Evolutionary conservation across 2,797 vertebrate genomes (phyloP).

Genomic region (Urocyon cinereoargenteus): DNA sequence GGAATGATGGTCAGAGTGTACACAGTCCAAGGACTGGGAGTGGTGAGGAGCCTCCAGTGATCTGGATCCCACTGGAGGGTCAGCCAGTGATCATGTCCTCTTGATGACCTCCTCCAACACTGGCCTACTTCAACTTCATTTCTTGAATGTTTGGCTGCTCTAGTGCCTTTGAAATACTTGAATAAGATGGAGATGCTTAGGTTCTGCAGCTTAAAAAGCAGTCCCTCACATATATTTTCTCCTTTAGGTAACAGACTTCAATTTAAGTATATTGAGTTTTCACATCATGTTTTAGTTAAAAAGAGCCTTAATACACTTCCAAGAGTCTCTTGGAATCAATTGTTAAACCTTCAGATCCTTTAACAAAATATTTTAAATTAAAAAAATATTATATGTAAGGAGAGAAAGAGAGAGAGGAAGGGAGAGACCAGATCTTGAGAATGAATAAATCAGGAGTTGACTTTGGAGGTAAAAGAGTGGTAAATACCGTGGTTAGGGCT

Average conservation of each 20-base stretch:
- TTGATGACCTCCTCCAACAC: background rate
- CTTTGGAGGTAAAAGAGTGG: background rate
- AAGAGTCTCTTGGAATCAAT: background rate
- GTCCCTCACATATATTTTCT: background rate
- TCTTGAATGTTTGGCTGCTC: background rate
- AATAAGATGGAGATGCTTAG: background rate
- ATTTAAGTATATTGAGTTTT: background rate
- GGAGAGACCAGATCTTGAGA: background rate
- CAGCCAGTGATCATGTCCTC: background rate
- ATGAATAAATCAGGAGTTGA: background rate
- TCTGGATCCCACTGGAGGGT: background rate
- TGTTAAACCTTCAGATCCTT: background rate
- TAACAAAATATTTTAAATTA: background rate
- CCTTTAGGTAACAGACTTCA: background rate
- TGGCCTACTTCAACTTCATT: background rate
- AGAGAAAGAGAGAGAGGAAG: background rate
- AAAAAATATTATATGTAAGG: background rate
- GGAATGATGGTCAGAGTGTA: background rate
- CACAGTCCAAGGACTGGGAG: background rate
- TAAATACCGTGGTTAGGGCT: background rate
- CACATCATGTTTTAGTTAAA: background rate
- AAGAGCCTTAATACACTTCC: background rate
- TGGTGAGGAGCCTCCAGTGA: no score
- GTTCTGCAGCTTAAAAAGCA: background rate
- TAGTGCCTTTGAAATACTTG: background rate